Base-by-base conservation (phyloP, 2,797 vertebrate species). In the Danio aesculapii region DNA sequence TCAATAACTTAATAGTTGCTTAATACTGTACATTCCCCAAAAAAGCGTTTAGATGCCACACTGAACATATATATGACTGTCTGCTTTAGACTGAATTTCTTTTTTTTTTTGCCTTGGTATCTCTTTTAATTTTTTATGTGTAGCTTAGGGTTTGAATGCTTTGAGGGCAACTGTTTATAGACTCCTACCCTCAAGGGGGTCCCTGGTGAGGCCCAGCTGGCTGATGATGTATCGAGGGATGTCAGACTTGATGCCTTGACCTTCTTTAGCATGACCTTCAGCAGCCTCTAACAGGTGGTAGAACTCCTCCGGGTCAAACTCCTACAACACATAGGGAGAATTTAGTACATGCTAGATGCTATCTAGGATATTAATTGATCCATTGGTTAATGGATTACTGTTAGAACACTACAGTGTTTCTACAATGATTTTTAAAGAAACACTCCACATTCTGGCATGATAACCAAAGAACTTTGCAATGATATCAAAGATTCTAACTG, bases 261-360 rank as follows among this genome's bases (percentile, higher is more conserved):
- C 97, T 88, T 97, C 97, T 89, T 98, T 98, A 71, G 97, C 97
- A 92, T 99, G 97, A 86, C 97, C 98, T 88, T 99, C 97, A 59
- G 97, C 97, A 88, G 97, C 98, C 90, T 99, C 97, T 88, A 99
- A 90, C 87, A 99, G 90, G 88, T 99, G 98, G 90, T 99, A 99
- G 87, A 99, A 99, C 92, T 99, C 97, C 90, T 99, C 98, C 0
- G 97, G 98, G 86, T 99, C 97, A 93, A 98, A 99, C 90, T 99
- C 98, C 98, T 99, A 79, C 6, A 81, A 17, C 12, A 58, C 9
- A 68, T 2, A 76, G 73, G 39, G 7, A 69, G 47, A 71, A 30
- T 47, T 21, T 73, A 9, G 30, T 12, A 53, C 14, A 71, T 13
- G 41, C 43, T 6, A 72, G 11, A 66, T 46, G 43, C 44, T 66